phyloP scores from a whole-genome alignment of 37 sponge, comb jelly and placozoan species.

The Dysidea cf. avara region DNA sequence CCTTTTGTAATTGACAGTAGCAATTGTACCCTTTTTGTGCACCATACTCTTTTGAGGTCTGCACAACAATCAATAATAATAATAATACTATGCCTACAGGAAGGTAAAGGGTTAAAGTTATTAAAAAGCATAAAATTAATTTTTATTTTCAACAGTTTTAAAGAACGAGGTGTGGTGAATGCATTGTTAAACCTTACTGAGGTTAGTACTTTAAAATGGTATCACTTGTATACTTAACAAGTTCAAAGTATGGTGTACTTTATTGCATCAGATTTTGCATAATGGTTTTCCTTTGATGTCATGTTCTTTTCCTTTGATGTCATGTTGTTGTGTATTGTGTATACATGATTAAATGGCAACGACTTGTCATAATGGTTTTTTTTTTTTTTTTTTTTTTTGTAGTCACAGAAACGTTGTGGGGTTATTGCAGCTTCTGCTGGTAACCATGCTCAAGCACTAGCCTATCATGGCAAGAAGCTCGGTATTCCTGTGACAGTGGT shows the following conservation, averaged over 20 bases:
- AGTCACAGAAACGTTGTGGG: conserved; percentile 63
- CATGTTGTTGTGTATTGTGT: too few relatives aligned
- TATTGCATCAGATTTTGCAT: background rate
- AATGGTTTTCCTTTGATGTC: background rate
- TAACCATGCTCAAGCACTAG: conserved; percentile 86
- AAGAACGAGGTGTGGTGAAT: conserved; percentile 88
- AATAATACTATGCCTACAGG: conserved; percentile 87
- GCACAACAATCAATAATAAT: too few relatives aligned
- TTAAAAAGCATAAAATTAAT: too few relatives aligned
- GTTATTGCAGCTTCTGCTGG: conserved; percentile 95
- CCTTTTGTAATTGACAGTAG: too few relatives aligned
- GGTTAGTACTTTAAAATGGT: too few relatives aligned
- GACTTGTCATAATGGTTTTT: background rate
- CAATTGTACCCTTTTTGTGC: too few relatives aligned
- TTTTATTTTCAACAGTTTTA: conserved; percentile 63
- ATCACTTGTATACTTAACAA: too few relatives aligned
- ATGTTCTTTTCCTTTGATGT: background rate
- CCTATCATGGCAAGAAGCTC: conserved; percentile 76
- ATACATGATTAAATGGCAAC: too few relatives aligned
- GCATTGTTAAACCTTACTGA: conserved; percentile 54
- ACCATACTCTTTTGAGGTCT: too few relatives aligned
- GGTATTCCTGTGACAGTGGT: conserved; percentile 78
- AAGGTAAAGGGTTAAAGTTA: conserved; percentile 25
- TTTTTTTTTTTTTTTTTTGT: background rate
- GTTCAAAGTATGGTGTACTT: too few relatives aligned